Conservation (phyloP, 2,797 vertebrate species). For the Helostoma temminkii region DNA sequence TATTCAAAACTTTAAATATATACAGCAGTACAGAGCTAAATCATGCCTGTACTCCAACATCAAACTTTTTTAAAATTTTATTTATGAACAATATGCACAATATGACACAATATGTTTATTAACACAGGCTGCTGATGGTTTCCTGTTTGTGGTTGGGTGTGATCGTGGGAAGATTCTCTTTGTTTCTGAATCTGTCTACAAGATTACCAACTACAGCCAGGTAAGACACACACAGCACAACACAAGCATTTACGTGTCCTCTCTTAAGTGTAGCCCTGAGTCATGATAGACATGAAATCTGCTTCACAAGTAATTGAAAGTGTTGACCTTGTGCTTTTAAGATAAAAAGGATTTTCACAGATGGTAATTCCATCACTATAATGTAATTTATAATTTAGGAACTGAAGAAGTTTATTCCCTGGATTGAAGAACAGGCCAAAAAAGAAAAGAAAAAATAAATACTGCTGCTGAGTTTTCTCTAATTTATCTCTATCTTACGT, state of each 20-base stretch:
- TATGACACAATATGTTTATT: conserved; percentile 32
- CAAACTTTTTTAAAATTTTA: too few relatives aligned
- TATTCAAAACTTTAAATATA: background rate
- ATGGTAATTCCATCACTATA: background rate
- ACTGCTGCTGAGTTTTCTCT: too few relatives aligned
- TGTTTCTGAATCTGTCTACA: conserved; percentile 98
- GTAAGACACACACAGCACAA: conserved; percentile 84
- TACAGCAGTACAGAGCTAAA: too few relatives aligned
- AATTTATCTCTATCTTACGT: too few relatives aligned
- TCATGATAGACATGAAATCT: too few relatives aligned
- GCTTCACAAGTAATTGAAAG: background rate
- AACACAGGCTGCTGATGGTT: conserved; percentile 95
- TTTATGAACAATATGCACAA: too few relatives aligned
- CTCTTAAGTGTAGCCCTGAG: too few relatives aligned
- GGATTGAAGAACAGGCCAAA: too few relatives aligned
- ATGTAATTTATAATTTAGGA: background rate
- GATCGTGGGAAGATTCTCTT: conserved; percentile 99
- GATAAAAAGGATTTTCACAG: background rate
- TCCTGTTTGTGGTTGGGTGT: conserved; percentile 98
- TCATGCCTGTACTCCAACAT: too few relatives aligned
- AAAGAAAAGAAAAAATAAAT: too few relatives aligned
- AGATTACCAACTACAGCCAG: conserved; percentile 99
- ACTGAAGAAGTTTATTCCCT: too few relatives aligned
- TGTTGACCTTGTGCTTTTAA: background rate
- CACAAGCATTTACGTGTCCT: too few relatives aligned